Percentiles rank a stretch among this genome's conserved stretches.
Evolutionary conservation across 2,888 invertebrate genomes (phyloP).

Genomic region (Barypeithes pellucidus): DNA sequence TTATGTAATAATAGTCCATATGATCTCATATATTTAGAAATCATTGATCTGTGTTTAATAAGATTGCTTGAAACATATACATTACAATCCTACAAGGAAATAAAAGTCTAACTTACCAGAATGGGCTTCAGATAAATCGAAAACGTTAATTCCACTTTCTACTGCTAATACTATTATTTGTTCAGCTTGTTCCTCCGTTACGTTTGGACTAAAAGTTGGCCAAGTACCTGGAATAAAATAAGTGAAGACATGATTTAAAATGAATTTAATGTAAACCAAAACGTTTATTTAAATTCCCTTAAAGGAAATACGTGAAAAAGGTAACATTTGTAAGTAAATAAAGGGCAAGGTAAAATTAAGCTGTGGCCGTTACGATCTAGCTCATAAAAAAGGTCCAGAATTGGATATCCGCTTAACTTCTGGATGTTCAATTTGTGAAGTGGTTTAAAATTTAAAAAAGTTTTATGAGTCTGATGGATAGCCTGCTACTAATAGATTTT

Average conservation of each 20-base stretch:
- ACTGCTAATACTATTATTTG: constrained; percentile 93
- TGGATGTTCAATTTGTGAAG: too few species aligned
- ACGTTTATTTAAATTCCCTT: background rate
- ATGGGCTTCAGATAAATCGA: constrained; percentile 96
- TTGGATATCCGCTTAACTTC: too few species aligned
- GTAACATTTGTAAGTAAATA: too few species aligned
- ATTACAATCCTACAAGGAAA: background rate
- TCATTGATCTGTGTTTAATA: too few species aligned
- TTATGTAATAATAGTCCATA: too few species aligned
- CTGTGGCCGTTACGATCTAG: too few species aligned
- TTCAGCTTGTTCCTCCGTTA: constrained; percentile 90
- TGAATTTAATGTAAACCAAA: background rate
- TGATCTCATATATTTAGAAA: too few species aligned
- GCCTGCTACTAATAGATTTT: too few species aligned
- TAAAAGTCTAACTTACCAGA: constrained; percentile 73
- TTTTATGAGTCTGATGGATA: too few species aligned
- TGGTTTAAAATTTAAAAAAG: too few species aligned
- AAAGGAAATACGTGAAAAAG: background rate
- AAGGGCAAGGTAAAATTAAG: too few species aligned
- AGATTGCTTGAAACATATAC: background rate
- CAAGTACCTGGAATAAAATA: constrained; percentile 79
- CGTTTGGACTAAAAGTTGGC: constrained; percentile 87
- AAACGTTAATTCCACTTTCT: constrained; percentile 96
- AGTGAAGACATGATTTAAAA: background rate
- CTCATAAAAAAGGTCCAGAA: too few species aligned